phyloP scores from a whole-genome alignment of 2,888 invertebrate species.

The Cremastobaeus sp. region DNA sequence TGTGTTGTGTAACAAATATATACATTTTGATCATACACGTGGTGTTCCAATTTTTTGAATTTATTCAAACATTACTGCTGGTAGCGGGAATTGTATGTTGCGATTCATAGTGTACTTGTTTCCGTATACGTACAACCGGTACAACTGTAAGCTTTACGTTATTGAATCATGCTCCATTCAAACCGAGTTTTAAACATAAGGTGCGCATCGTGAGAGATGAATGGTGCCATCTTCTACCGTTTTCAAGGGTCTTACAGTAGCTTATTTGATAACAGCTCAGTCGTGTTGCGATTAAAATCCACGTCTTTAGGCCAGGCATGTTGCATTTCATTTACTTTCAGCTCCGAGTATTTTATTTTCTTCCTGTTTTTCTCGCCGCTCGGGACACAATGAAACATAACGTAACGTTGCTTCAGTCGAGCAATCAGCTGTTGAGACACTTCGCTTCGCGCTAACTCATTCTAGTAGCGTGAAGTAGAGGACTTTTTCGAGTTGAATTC shows the following conservation, averaged over 20 bases:
- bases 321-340: too few species aligned
- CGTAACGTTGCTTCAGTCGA: too few species aligned
- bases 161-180: constrained; percentile 47
- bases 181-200: too few species aligned
- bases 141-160: constrained; percentile 14
- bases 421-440: constrained; percentile 47
- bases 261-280: too few species aligned
- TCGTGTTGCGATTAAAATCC: too few species aligned
- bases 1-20: too few species aligned
- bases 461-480: constrained; percentile 40
- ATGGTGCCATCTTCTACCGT: constrained; percentile 33
- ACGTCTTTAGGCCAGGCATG: too few species aligned
- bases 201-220: constrained; percentile 42
- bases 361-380: too few species aligned
- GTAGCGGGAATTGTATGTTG: constrained; percentile 21
- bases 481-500: constrained; percentile 38
- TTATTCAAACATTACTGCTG: constrained; percentile 30
- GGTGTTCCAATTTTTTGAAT: constrained; percentile 39
- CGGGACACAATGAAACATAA: too few species aligned
- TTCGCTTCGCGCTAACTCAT: constrained; percentile 48
- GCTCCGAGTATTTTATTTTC: too few species aligned
- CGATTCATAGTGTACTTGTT: constrained; percentile 31
- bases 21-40: too few species aligned
- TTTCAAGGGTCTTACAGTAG: constrained; percentile 20
- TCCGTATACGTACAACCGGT: constrained; percentile 26